phyloP scores from a whole-genome alignment of 2,113 vertebrate species.

The Ramphastos sulfuratus region DNA sequence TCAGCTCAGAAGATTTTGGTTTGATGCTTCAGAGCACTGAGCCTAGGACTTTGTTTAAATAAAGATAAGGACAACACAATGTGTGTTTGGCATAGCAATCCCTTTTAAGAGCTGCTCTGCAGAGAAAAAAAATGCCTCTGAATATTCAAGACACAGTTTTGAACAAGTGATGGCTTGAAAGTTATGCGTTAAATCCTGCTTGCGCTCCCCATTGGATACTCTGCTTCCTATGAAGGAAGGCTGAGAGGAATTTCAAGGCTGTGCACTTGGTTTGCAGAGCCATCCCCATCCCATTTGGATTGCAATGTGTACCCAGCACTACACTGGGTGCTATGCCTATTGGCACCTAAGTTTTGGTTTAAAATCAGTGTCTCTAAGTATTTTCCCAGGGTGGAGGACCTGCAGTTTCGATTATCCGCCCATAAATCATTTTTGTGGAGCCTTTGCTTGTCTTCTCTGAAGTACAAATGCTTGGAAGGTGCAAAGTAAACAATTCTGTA shows the following conservation, averaged over 20 bases:
- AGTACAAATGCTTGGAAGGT: background rate
- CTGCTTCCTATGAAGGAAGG: background rate
- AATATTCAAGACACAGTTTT: slow-evolving; percentile 37
- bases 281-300: background rate
- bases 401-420: background rate
- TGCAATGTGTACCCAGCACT: background rate
- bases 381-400: background rate
- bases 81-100: slow-evolving; percentile 32
- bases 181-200: background rate
- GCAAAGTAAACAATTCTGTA: background rate
- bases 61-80: slow-evolving; percentile 46
- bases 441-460: background rate
- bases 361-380: background rate
- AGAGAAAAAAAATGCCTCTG: slow-evolving; percentile 31
- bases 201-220: background rate
- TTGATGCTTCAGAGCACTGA: slow-evolving; percentile 22
- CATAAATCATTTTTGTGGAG: background rate
- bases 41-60: slow-evolving; percentile 26
- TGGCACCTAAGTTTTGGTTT: background rate
- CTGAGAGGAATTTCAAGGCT: background rate
- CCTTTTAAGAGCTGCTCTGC: slow-evolving; percentile 12
- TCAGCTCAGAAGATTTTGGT: slow-evolving; percentile 15
- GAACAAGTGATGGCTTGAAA: background rate
- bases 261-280: background rate
- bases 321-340: background rate